Conservation (phyloP, 2,113 vertebrate genomes). For the Pachyramphus minor region DNA sequence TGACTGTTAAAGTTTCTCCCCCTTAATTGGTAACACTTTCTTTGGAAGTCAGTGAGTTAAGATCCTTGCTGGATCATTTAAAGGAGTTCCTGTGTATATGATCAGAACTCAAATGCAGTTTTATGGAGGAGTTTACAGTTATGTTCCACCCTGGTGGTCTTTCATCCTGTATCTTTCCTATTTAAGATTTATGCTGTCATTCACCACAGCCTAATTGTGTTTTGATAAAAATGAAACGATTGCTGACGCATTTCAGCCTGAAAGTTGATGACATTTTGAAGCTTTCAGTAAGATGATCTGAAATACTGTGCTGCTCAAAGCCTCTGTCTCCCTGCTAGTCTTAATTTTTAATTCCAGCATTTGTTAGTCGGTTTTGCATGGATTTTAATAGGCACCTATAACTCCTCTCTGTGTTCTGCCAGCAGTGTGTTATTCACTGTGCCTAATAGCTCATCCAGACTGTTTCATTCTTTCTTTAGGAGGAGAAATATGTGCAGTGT, state of each 20-base stretch:
- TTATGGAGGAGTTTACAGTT: slow-evolving; percentile 80
- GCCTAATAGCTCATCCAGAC: background rate
- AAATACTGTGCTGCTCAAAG: slow-evolving; percentile 57
- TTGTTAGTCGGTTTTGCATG: background rate
- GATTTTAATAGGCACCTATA: background rate
- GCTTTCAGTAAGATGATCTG: slow-evolving; percentile 71
- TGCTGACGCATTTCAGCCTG: slow-evolving; percentile 77
- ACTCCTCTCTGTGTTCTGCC: background rate
- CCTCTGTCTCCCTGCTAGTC: slow-evolving; percentile 2
- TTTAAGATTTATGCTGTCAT: slow-evolving; percentile 82
- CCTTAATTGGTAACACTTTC: slow-evolving; percentile 82
- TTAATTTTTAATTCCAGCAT: slow-evolving; percentile 32
- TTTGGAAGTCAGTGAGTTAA: slow-evolving; percentile 72
- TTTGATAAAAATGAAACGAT: slow-evolving; percentile 76
- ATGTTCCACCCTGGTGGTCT: slow-evolving; percentile 81
- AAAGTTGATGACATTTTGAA: slow-evolving; percentile 70
- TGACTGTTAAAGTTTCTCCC: slow-evolving; percentile 79
- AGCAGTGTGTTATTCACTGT: background rate
- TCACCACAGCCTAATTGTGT: slow-evolving; percentile 81
- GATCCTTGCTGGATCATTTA: slow-evolving; percentile 77
- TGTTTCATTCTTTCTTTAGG: background rate
- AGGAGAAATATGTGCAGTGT: background rate
- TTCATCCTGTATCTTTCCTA: slow-evolving; percentile 76
- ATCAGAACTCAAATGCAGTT: slow-evolving; percentile 78
- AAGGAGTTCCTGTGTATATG: slow-evolving; percentile 77